Base-by-base conservation (phyloP, 2,888 invertebrate species). In the Eulithis testata region DNA sequence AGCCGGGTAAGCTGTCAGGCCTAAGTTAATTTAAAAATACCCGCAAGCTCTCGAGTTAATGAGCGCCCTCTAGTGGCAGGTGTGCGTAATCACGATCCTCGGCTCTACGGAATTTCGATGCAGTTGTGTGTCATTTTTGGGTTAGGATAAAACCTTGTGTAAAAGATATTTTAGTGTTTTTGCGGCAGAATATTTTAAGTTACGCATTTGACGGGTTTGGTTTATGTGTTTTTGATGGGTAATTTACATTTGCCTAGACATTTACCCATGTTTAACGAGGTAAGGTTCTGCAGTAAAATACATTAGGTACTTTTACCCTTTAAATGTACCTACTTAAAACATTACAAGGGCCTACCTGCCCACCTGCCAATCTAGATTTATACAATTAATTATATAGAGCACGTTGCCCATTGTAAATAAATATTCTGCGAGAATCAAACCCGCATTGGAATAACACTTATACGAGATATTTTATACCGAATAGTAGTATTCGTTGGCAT, bases 11-110 rank as follows among this genome's bases (percentile, higher is more conserved):
- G 37, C 61, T 66, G 66, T 66, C 66, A 56, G 36, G 44, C 62
- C 44, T 49, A 47, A 65, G 61, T 61, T 65, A 61, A 61, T 61
- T 55, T 61, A 44, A 7, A 37, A 60, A 50, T 47, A 57, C 47
- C 52, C 55, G 9, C 57, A 49, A 65, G 37, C 62, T 31, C 58
- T 62, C 7, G 11, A 65, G 58, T 61, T 66, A 62, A 66, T 59
- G 61, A 66, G 61, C 54, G 61, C 50, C 66, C 61, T 54, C 61
- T 66, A 27, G 58, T 45, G 54, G 54, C 66, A 66, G 66, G 66
- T 66, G 66, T 51, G 27, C 45, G 54, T 61, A 65, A 61, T 59
- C 62, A 58, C 62, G 45, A 49, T n/a, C 52, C 52, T 52, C 40
- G 64, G 45, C 52, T 60, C 58, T 50, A 45, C 37, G 40, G 49